Evolutionary conservation across 2,113 vertebrate genomes (phyloP), one percentile per base, ranked within the genome.

Genomic region (Ceuthmochares aereus): DNA sequence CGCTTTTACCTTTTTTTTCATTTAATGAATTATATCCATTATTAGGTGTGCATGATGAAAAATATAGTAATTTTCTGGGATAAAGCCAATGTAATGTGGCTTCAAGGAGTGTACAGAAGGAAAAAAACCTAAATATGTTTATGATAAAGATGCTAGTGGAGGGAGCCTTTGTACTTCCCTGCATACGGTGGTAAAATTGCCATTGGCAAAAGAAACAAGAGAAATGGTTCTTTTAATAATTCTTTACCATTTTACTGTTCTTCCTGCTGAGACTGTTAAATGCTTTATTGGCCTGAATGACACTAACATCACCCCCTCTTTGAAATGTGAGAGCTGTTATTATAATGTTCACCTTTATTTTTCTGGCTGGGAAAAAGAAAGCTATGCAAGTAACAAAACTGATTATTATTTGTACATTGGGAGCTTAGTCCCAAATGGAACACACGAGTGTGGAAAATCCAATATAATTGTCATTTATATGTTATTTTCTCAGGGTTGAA

Each of bases 261-360:
- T 74, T 90, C 73, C 80, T 91, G 89, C 89, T 94, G 93, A 1
- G 95, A 51, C 29, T 83, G 74, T 59, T 79, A 87, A 92, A 82
- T 87, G 82, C 81, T 92, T 82, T 68, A 69, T 78, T 87, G 89
- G 62, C 70, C 70, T 91, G 74, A 91, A 80, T 16, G 40, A 54
- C 40, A 73, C 76, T 85, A 96, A 76, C 58, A 62, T 89, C 75
- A 55, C 63, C 63, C 51, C 43, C 70, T 67, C 84, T 69, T 77
- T 86, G 73, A 87, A 91, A 79, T 59, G 32, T 23, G 58, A 87
- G 69, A 62, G 43, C 45, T 91, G 3, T 84, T 87, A 70, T 59
- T 64, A 18, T 37, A 77, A 63, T 20, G 14, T 47, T 87, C 51
- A 45, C 67, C 45, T 40, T 79, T 85, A 29, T 49, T 93, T 90